Evolutionary conservation across 2,888 invertebrate species (phyloP).

Genomic region (Invenusta paracnida): DNA sequence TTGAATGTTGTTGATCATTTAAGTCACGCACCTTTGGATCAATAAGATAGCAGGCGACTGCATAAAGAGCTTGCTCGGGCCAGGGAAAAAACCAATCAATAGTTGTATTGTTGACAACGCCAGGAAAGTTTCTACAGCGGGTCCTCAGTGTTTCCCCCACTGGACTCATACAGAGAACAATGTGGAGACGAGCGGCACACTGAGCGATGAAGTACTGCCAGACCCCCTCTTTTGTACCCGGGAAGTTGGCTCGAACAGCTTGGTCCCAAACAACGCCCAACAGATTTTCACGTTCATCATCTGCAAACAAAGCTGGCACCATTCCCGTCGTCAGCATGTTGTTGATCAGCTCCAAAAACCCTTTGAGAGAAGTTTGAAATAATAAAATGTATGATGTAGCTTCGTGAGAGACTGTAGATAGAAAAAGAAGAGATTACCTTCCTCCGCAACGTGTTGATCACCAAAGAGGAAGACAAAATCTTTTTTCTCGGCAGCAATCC

Average conservation of each 20-base stretch:
- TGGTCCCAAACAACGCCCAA: conserved; percentile 34
- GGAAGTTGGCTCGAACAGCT: conserved; percentile 34
- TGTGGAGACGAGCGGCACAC: conserved; percentile 41
- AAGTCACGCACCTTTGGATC: conserved; percentile 37
- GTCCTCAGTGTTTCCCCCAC: conserved; percentile 44
- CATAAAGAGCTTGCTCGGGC: conserved; percentile 44
- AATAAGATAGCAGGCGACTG: conserved; percentile 42
- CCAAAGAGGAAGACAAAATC: conserved; percentile 42
- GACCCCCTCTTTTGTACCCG: conserved; percentile 41
- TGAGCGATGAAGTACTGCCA: conserved; percentile 43
- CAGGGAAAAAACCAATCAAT: conserved; percentile 44
- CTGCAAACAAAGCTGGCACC: conserved; percentile 43
- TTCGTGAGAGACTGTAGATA: background rate
- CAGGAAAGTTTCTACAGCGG: conserved; percentile 45
- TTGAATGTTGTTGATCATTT: no score
- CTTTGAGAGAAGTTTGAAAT: background rate
- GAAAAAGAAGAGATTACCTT: conserved; percentile 30
- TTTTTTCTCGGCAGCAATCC: conserved; percentile 40
- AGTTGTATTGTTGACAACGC: conserved; percentile 43
- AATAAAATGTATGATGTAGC: background rate
- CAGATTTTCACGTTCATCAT: conserved; percentile 43
- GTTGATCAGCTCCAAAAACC: conserved; percentile 45
- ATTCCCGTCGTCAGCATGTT: conserved; percentile 45
- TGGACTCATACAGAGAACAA: conserved; percentile 44
- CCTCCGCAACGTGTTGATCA: conserved; percentile 44